Conservation (phyloP, 2,113 vertebrate genomes). For the Tachysurus vachellii region DNA sequence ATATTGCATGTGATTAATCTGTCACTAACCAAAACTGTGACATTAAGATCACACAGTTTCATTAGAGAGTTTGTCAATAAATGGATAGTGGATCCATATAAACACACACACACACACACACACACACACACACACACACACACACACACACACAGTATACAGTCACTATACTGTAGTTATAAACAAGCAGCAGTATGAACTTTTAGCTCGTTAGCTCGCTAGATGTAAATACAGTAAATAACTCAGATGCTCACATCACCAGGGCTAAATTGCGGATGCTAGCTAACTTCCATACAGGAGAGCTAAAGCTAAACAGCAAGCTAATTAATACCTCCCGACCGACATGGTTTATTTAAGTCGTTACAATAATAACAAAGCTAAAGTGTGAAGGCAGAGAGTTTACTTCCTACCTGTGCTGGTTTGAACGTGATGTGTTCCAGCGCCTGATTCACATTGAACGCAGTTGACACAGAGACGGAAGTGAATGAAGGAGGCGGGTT, state of each 20-base stretch:
- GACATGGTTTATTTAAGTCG: fast-evolving
- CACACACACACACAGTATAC: background rate
- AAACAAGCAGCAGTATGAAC: background rate
- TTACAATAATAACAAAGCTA: background rate
- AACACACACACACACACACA: background rate
- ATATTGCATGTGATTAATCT: background rate
- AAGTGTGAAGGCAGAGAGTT: background rate
- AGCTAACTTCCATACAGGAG: background rate
- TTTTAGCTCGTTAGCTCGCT: background rate
- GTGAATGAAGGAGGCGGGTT: slow-evolving; percentile 54
- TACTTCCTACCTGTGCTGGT: slow-evolving; percentile 45
- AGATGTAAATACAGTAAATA: background rate
- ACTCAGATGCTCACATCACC: background rate
- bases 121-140: background rate
- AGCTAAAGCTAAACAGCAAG: slow-evolving; percentile 1
- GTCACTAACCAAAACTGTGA: background rate
- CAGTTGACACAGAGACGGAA: slow-evolving; percentile 75
- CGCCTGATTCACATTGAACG: slow-evolving; percentile 40
- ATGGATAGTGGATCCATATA: background rate
- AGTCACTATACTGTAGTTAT: background rate
- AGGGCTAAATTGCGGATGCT: background rate
- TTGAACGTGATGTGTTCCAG: background rate
- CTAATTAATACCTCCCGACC: background rate
- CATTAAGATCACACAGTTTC: background rate
- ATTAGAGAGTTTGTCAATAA: background rate